Evolutionary conservation across 2,113 vertebrate species (phyloP), one percentile per base, ranked within the genome.

Genomic region (Heteronetta atricapilla): DNA sequence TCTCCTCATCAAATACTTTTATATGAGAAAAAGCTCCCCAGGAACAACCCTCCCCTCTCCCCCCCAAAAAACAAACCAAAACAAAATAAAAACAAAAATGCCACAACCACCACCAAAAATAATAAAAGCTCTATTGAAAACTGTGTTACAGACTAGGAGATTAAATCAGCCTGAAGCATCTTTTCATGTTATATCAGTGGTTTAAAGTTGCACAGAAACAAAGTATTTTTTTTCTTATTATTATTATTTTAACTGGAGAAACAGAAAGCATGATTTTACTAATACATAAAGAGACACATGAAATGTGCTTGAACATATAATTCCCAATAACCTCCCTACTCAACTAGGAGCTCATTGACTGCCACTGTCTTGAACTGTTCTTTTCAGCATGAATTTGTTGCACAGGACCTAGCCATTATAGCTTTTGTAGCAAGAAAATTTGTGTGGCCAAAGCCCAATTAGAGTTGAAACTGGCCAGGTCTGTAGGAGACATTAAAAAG

Each of bases 11-110:
- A 62, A 58, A 6, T 67, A 31, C 33, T 74, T 55, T 75, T 56
- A 21, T 13, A 33, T 5, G 5, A 14, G 11, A 78, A 85, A 74
- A 46, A 5, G 0, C 38, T 70, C 4, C 11, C 8, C 4, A 46
- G 31, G 3, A 48, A 3, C 46, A 48, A 48, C 20, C 46, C 46
- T 48, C 10, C 20, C 13, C 2, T 6, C 7, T 4, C 26, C 5
- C 22, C 18, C 4, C 59, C 53, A 1, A 5, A 58, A 36, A 17
- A 2, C 1, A 82, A 52, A 6, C 1, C 52, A 64, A 14, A 3
- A 33, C 15, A 2, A 50, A 36, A 21, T 2, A 66, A 70, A 53
- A 2, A 38, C 16, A 19, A 0, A 72, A 56, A 80, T 8, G 13
- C 17, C 36, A 29, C 38, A 18, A 40, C 36, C 60, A 19, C 16